Conservation (phyloP, 1,140 invertebrate genomes). For the Bombus sibiricus region DNA sequence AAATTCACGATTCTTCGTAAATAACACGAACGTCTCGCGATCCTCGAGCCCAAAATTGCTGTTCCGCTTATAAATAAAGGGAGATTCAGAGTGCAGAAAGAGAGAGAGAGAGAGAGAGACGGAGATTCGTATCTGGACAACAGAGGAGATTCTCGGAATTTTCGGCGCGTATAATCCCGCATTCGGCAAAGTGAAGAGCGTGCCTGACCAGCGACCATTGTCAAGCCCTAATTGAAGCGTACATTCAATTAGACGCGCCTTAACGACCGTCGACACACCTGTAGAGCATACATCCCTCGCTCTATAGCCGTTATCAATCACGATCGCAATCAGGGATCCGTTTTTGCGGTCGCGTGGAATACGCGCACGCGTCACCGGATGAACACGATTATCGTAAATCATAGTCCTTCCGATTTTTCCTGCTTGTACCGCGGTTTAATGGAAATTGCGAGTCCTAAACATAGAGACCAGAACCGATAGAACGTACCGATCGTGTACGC, state of each 20-base stretch:
- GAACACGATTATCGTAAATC: slow-evolving; percentile 35
- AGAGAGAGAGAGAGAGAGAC: background rate
- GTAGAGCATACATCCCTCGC: slow-evolving; percentile 19
- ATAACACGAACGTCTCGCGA: too few relatives aligned
- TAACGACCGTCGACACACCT: slow-evolving; percentile 52
- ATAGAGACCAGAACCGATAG: background rate
- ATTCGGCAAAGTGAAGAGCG: background rate
- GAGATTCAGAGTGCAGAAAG: too few relatives aligned
- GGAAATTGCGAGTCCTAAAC: slow-evolving; percentile 22
- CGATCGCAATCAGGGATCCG: slow-evolving; percentile 39
- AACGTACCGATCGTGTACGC: too few relatives aligned
- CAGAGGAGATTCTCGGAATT: background rate
- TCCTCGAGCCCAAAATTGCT: too few relatives aligned
- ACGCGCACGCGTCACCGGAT: background rate
- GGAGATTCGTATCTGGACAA: background rate
- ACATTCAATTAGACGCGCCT: slow-evolving; percentile 58
- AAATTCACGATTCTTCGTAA: too few relatives aligned
- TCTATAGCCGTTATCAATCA: slow-evolving; percentile 31
- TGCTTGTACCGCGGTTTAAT: background rate
- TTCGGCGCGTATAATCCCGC: background rate
- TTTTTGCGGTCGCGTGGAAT: slow-evolving; percentile 26
- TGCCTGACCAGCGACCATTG: slow-evolving; percentile 23
- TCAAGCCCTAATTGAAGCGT: slow-evolving; percentile 53
- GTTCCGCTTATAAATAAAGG: too few relatives aligned
- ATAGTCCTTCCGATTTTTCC: slow-evolving; percentile 30